phyloP scores from a whole-genome alignment of 2,888 invertebrate genomes.

The Neoaliturus tenellus region DNA sequence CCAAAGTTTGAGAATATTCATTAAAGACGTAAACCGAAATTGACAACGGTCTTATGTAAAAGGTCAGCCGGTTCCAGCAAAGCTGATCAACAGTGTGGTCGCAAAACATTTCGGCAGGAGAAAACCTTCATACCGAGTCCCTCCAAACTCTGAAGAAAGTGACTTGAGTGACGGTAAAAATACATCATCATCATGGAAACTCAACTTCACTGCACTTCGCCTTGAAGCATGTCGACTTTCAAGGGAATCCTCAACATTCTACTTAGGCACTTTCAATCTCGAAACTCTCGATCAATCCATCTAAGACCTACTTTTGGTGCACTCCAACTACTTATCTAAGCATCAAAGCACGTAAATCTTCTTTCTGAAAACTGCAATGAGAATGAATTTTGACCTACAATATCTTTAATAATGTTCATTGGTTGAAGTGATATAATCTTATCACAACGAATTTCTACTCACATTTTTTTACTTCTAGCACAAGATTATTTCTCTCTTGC shows the following conservation, averaged over 20 bases:
- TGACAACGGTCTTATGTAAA: slow-evolving; percentile 5
- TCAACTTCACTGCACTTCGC: background rate
- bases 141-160: slow-evolving; percentile 20
- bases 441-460: too few relatives aligned
- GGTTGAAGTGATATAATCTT: too few relatives aligned
- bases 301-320: too few relatives aligned
- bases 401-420: too few relatives aligned
- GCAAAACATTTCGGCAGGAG: background rate
- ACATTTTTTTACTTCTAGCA: too few relatives aligned
- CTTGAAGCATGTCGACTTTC: background rate
- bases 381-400: too few relatives aligned
- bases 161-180: slow-evolving; percentile 13
- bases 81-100: background rate
- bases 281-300: too few relatives aligned
- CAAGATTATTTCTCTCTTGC: too few relatives aligned
- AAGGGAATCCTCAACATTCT: background rate
- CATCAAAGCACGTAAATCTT: too few relatives aligned
- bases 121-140: background rate
- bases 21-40: background rate
- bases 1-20: background rate
- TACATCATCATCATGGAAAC: too few relatives aligned
- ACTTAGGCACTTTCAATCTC: background rate
- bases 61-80: slow-evolving; percentile 33
- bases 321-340: too few relatives aligned
- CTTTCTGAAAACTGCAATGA: too few relatives aligned